Base-by-base conservation (phyloP, 2,888 invertebrate genomes). In the Dryocosmus kuriphilus region DNA sequence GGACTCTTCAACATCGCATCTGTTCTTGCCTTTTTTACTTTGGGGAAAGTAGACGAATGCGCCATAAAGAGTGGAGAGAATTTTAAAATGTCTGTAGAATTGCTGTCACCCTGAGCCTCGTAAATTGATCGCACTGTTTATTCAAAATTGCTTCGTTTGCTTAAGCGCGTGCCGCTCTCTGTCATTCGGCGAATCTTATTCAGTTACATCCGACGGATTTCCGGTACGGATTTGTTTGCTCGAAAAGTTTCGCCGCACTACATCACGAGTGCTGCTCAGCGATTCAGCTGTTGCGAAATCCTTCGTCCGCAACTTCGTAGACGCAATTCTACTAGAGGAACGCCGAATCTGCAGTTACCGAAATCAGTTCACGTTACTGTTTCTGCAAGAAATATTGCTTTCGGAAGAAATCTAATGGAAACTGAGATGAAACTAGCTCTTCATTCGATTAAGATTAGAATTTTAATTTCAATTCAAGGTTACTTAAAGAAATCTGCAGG, bases 171-270 rank as follows among this genome's bases (percentile, higher is more conserved):
- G 79, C 79, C 80, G 78, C 78, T 81, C 80, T 81, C 80, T 83
- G 83, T 84, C 82, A 82, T 82, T 84, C 82, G 82, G 79, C 81
- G 82, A 82, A 84, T 84, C 80, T 82, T 80, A 81, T 84, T 83
- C 81, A 80, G 82, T 80, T 82, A 82, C 83, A 85, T 86, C 84
- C 85, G 81, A 81, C 85, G 87, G 86, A 88, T 89, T 88, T 89
- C 89, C 90, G 88, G 86, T 85, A 87, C 86, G 89, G 89, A 90
- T 90, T 90, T 90, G 90, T 90, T 90, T 90, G 90, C 86, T 89
- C 87, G 88, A 88, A 88, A 90, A 90, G 89, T 90, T 90, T 89
- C 85, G 87, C 88, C 87, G 86, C 88, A 87, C 85, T 89, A 89
- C 89, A 89, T 89, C 88, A 88, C 86, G 87, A 84, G 85, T 77